Evolutionary conservation across 2,888 invertebrate species (phyloP), one percentile per base, ranked within the genome.

Genomic region (Metacarcinus magister): DNA sequence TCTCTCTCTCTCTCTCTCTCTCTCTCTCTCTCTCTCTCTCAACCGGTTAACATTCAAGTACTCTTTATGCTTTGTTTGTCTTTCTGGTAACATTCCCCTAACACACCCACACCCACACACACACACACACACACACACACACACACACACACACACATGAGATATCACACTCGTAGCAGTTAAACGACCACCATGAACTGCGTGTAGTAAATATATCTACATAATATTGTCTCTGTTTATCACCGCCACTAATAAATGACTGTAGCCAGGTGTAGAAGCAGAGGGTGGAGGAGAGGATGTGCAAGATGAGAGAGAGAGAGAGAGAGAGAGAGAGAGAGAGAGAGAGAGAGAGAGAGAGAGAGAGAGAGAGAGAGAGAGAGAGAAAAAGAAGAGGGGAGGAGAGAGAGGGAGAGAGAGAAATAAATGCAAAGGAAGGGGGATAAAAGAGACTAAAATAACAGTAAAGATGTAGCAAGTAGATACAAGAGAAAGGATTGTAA

Each of bases 291-390:
- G 23, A 23, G 90, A 90, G 32, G 44, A 44, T 4, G 90, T 39
- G 39, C 19, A 44, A 23, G 90, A 90, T 39, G 39, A 90, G 90
- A 23, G 23, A 23, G 90, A 90, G 90, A 23, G 23, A 23, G 90
- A 90, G 90, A 23, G 23, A 23, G 90, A 90, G 90, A 23, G 23
- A 23, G 90, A 90, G 90, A 23, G 23, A 23, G 90, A 90, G 90
- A 28, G 28, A 28, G 89, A 89, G 89, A 28, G 28, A 8, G 13
- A 54, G 5, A 89, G 89, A 89, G 28, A 89, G 89, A 89, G 89
- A 89, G 89, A 89, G 89, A 89, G 89, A 89, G 89, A 89, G 89
- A 89, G 89, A 89, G 89, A 89, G 90, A 90, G 44, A 43, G 44
- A 43, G 90, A 91, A 44, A 7, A 19, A 43, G 90, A 91, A 44